Evolutionary conservation across 1,140 invertebrate species (phyloP).

Genomic region (Leptestheria dahalacensis): DNA sequence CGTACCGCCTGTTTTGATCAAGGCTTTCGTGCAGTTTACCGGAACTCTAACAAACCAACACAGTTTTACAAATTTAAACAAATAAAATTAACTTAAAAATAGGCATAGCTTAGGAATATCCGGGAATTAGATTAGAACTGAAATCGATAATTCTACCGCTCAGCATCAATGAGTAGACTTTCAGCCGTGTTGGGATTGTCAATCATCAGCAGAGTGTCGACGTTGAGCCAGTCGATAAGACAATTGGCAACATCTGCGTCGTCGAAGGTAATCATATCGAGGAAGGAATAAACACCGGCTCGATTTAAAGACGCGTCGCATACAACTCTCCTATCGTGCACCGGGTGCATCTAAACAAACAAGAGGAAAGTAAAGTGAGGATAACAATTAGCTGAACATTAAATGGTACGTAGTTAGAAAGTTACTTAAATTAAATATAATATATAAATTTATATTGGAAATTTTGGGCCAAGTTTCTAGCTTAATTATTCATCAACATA

Average conservation of each 20-base stretch:
- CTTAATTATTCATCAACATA: too few species aligned
- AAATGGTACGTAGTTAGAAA: neutral
- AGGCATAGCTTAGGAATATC: too few species aligned
- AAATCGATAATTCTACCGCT: neutral
- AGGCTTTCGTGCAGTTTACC: slow-evolving; percentile 40
- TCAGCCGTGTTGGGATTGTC: neutral
- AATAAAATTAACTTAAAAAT: slow-evolving; percentile 54
- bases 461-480: too few species aligned
- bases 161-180: neutral
- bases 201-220: slow-evolving; percentile 32
- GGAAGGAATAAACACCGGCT: slow-evolving; percentile 33
- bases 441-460: too few species aligned
- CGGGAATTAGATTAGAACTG: neutral
- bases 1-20: slow-evolving; percentile 41
- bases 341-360: neutral
- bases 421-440: neutral
- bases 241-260: slow-evolving; percentile 66
- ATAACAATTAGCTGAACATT: neutral
- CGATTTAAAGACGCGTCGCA: slow-evolving; percentile 27
- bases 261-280: slow-evolving; percentile 51
- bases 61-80: slow-evolving; percentile 43
- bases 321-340: slow-evolving; percentile 27
- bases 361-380: neutral
- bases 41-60: slow-evolving; percentile 45
- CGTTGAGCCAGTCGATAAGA: slow-evolving; percentile 57